A percentile compares a stretch with the other conserved stretches of the same genome.
Conservation (phyloP, 2,888 invertebrate genomes). For the Dryococelus australis region DNA sequence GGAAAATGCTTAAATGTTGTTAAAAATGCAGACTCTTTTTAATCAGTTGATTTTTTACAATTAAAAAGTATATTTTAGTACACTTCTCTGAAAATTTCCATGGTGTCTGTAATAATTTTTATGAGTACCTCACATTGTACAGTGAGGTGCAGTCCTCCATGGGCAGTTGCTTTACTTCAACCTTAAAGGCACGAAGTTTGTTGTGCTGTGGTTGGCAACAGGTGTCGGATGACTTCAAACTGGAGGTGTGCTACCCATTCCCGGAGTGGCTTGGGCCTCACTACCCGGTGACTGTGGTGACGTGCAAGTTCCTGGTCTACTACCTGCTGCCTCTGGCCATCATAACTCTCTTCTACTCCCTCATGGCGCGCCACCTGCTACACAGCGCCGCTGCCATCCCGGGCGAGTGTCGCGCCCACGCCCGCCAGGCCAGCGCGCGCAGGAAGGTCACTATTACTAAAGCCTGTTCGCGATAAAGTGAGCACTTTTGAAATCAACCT, state of each 20-base stretch:
- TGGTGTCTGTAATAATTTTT: too few species aligned
- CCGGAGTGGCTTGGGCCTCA: slow-evolving; percentile 71
- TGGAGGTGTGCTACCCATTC: slow-evolving; percentile 75
- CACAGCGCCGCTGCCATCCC: slow-evolving; percentile 82
- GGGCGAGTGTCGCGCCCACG: slow-evolving; percentile 74
- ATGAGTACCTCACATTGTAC: too few species aligned
- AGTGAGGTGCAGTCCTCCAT: too few species aligned
- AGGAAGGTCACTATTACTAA: slow-evolving; percentile 62
- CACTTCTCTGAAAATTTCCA: too few species aligned
- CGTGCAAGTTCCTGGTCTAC: slow-evolving; percentile 73
- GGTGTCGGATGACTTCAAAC: background rate
- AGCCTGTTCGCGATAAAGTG: too few species aligned
- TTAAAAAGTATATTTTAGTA: too few species aligned
- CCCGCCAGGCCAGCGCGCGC: slow-evolving; percentile 54
- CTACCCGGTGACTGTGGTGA: slow-evolving; percentile 72
- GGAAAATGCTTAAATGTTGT: too few species aligned
- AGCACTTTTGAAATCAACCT: too few species aligned
- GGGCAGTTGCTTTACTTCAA: too few species aligned
- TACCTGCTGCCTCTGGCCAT: slow-evolving; percentile 86
- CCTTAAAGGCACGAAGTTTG: too few species aligned
- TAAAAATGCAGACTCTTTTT: too few species aligned
- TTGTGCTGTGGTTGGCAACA: background rate
- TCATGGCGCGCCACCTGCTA: slow-evolving; percentile 88
- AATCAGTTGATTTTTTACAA: too few species aligned
- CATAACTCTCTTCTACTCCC: slow-evolving; percentile 84